Conservation (phyloP, 2,797 vertebrate genomes). For the Nannoperca obscura region DNA sequence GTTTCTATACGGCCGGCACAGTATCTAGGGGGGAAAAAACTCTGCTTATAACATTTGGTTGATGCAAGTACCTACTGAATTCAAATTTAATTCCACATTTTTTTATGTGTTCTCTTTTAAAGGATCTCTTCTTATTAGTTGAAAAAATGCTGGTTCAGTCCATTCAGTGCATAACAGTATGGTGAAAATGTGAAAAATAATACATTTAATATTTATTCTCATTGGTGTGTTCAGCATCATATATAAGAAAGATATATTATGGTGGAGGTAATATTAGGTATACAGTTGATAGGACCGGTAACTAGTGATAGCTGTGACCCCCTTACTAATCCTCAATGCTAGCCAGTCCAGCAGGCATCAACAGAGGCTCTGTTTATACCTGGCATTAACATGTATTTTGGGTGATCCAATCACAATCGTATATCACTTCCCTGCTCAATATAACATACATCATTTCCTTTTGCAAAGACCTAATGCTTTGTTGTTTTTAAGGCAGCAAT, state of each 20-base stretch:
- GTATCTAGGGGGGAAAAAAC: constrained; percentile 48
- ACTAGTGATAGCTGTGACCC: constrained; percentile 64
- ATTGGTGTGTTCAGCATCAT: background rate
- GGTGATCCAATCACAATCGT: no score
- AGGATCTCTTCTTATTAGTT: background rate
- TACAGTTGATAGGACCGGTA: constrained; percentile 37
- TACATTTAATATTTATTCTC: background rate
- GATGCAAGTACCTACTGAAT: constrained; percentile 22
- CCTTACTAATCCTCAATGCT: constrained; percentile 58
- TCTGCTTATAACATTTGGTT: constrained; percentile 46
- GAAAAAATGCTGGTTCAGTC: background rate
- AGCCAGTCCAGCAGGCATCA: constrained; percentile 48
- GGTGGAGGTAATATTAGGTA: constrained; percentile 6
- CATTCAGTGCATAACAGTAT: background rate
- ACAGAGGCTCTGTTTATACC: background rate
- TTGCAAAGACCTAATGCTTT: no score
- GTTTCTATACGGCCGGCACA: constrained; percentile 49
- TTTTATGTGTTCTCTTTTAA: background rate
- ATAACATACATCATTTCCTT: no score
- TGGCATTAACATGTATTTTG: no score
- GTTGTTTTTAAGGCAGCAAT: no score
- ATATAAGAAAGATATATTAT: constrained; percentile 16
- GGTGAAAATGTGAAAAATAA: background rate
- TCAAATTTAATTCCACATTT: background rate
- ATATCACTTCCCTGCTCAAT: no score